These are phyloP conservation scores for Aspidiotus destructor DNA, from an alignment of 2,888 invertebrate genomes.

Conservation along the genomic window DNA sequence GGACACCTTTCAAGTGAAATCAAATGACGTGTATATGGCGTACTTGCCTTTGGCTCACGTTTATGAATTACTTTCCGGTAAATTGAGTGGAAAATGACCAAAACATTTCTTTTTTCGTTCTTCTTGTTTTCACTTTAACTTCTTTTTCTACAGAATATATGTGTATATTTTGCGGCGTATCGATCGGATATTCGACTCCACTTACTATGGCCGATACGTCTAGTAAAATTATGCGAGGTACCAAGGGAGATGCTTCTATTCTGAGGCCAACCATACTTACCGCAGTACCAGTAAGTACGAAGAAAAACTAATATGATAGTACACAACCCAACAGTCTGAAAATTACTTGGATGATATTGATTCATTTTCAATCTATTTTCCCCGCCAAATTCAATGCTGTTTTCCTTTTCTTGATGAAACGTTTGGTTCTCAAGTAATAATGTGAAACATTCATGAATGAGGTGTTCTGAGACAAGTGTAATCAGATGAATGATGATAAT, in stretches of 20 bases:
- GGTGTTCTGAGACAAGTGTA: too few species aligned
- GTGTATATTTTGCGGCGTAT: constrained; percentile 55
- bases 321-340: too few species aligned
- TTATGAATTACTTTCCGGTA: constrained; percentile 80
- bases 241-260: constrained; percentile 85
- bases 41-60: constrained; percentile 96
- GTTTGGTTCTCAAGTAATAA: too few species aligned
- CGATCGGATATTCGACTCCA: constrained; percentile 93
- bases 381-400: too few species aligned
- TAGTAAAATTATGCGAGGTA: constrained; percentile 91
- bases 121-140: too few species aligned
- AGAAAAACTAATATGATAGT: background rate
- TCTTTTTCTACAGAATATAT: constrained; percentile 38
- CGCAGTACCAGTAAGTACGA: constrained; percentile 73
- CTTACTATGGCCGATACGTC: constrained; percentile 85
- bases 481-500: too few species aligned
- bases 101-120: background rate
- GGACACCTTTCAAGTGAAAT: constrained; percentile 53
- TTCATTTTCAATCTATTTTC: too few species aligned
- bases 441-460: too few species aligned
- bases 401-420: too few species aligned
- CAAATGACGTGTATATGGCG: constrained; percentile 78
- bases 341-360: too few species aligned
- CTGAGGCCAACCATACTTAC: constrained; percentile 90
- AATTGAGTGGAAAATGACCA: background rate